Evolutionary conservation across 92 coral and sea anemone species (phyloP), one percentile per base, ranked within the genome.

Genomic region (Parazoanthus swiftii): DNA sequence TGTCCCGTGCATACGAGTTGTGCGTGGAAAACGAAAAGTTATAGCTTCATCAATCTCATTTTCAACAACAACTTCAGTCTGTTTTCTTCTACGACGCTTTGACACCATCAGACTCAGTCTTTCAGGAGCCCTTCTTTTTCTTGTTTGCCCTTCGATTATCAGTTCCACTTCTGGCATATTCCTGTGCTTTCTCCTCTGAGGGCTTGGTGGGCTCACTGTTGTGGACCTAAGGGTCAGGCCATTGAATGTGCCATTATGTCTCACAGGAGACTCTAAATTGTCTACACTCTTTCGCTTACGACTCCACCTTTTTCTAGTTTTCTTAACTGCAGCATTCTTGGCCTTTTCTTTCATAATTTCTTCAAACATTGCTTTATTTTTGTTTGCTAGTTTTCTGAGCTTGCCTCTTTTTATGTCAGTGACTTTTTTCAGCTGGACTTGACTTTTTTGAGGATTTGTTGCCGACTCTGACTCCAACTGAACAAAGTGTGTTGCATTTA

Each of bases 331-430:
- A 10, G 77, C 42, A 50, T 13, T 84, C 35, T 84, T 84, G 13
- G 87, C 87, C 42, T 84, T 84, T 84, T 84, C 87, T 48, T 84
- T 84, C 87, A 84, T 84, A 36, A 84, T 84, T 84, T 84, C 87
- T 11, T 84, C 87, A 71, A 84, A 84, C 87, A 84, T 84, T 68
- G 44, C 87, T 37, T 71, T 84, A 44, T 84, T 84, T 15, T 84
- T 84, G 33, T 48, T 84, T 84, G 87, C 87, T 4, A 84, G 25
- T 84, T 84, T 84, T 70, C 87, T 72, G 50, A 84, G 74, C 44
- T 71, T 84, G 48, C 87, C 79, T 29, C 75, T 84, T 73, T 84
- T 84, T 13, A 84, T 84, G n/a, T 84, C 87, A 70, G 87, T 84
- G 6, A 84, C 78, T 70, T 84, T 84, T n/a, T 84, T 84, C 6